phyloP scores from a whole-genome alignment of 2,113 vertebrate species.

The Aspiorhynchus laticeps region DNA sequence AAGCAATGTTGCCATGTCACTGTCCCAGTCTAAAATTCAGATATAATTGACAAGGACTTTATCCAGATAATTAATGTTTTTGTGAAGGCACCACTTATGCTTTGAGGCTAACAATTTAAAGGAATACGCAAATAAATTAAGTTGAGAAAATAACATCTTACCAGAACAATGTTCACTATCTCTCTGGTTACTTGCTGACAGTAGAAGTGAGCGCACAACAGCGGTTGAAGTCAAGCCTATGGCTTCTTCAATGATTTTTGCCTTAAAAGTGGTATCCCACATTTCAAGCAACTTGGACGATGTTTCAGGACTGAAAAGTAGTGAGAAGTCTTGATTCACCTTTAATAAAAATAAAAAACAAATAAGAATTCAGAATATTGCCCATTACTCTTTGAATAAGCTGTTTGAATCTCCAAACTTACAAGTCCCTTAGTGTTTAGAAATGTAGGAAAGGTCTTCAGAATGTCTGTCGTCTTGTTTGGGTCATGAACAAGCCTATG shows the following conservation, averaged over 20 bases:
- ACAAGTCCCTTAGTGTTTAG: neutral
- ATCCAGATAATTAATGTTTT: neutral
- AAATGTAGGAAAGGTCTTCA: neutral
- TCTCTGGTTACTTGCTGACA: constrained; percentile 1
- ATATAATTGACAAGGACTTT: neutral
- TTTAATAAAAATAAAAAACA: neutral
- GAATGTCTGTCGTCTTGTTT: neutral
- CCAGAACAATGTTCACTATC: neutral
- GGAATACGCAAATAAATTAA: neutral
- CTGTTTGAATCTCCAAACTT: neutral
- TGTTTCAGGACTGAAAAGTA: neutral
- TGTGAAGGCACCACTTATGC: neutral
- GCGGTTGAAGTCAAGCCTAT: neutral
- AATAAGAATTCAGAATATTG: neutral
- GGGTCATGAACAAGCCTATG: neutral
- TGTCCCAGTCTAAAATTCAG: neutral
- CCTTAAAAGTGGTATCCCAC: neutral
- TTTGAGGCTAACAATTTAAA: neutral
- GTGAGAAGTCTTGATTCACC: neutral
- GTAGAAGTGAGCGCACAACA: neutral
- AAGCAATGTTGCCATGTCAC: neutral
- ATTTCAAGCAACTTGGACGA: neutral
- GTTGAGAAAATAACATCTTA: neutral
- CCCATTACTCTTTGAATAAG: neutral
- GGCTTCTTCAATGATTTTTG: neutral